Base-by-base conservation (phyloP, 2,797 vertebrate species). In the Heterohyrax brucei region DNA sequence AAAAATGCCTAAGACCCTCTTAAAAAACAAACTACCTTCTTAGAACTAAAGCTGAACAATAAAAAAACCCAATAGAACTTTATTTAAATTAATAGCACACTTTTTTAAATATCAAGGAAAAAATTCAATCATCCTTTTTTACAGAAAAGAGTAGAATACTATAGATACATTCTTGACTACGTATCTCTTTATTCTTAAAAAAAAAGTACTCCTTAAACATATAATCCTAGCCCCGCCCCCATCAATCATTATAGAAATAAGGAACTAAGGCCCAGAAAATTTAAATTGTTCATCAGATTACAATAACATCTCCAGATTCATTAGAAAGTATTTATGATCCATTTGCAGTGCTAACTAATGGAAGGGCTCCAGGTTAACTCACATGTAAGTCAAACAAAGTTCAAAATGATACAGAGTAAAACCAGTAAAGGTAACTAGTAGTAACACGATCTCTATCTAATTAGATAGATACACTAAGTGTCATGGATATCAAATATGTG, bases 11-110 rank as follows among this genome's bases (percentile, higher is more conserved):
- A 87, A 64, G 77, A 88, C 39, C 79, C 93, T 96, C 80, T 91
- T 33, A 92, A 46, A 87, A 98, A 96, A 26, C 1, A 91, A 62
- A 93, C 28, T 39, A 89, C 18, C 61, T 93, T 77, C 72, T 95
- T 7, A 73, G 85, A 97, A 61, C 12, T 50, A 48, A 75, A 80
- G 14, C 10, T 88, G 19, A 0, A 91, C 10, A 56, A 48, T 24
- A 95, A 94, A 24, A 95, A 0, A 8, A 68, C n/a, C 7, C n/a
- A 68, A 68, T 16, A 48, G 12, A 7, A 7, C 0, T 94, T 96
- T 87, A n/a, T 93, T 96, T 92, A 88, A 46, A 30, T 94, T 94
- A 10, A 87, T 73, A 94, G 22, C 19, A 64, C 9, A 24, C 22
- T 4, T 16, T 3, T 59, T 87, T 89, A 91, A 80, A 14, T 70